Base-by-base conservation (phyloP, 2,888 invertebrate species). In the Eristalinus aeneus region DNA sequence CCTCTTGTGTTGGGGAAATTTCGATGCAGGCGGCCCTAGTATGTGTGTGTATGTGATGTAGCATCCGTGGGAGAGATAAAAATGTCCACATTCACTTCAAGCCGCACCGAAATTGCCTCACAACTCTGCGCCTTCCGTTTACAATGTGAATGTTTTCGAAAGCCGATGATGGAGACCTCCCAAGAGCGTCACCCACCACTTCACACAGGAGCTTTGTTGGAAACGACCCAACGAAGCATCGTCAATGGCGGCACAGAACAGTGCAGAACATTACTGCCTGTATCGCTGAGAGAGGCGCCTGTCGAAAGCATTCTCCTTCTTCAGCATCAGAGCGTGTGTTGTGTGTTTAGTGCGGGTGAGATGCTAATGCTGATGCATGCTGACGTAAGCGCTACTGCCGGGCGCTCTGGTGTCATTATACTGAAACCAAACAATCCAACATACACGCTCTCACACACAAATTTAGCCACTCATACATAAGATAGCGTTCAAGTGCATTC, bases 291-390 rank as follows among this genome's bases (percentile, higher is more conserved):
- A 86, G 76, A 81, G 85, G 73, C 65, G 46, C 58, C 61, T 68
- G 68, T 80, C 58, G 58, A 71, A 79, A 72, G 80, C 63, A 68
- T 85, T 72, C 81, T 81, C 46, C 46, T 46, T 46, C 46, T 46
- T 46, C 46, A 46, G 16, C 46, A 46, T 16, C 61, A 77, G 53
- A 81, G 73, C 73, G 82, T 77, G 77, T 74, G 73, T 82, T 74
- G 68, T 82, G 39, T 56, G 22, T 22, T 56, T 27, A 72, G 46
- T 58, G 69, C 60, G 39, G 63, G 61, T 73, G 63, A 69, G 69
- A 77, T 77, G 79, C 74, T 84, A 79, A 84, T 84, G 83, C 83
- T 84, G 81, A 81, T 85, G 85, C 76, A 85, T 81, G 85, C 76
- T 68, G 76, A 81, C 73, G 73, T 79, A 73, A 73, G 79, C 69